A percentile compares a stretch with the other conserved stretches of the same genome.
phyloP scores from a whole-genome alignment of 2,888 invertebrate species.

The Bellardia pandia region DNA sequence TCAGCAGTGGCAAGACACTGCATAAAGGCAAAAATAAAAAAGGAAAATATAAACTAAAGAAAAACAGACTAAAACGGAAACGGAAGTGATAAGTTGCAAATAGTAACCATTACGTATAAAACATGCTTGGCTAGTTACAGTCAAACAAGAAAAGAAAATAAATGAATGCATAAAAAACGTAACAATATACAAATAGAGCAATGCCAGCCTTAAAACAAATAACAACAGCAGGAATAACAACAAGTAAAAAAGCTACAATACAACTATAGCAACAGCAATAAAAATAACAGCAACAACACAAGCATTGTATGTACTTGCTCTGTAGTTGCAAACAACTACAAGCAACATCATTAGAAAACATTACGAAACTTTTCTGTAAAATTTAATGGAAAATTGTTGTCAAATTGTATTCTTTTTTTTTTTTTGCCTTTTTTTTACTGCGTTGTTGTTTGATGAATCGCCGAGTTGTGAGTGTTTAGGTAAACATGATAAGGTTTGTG shows the following conservation, averaged over 20 bases:
- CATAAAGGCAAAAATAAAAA: background rate
- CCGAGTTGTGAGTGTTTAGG: too few species aligned
- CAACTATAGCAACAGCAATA: slow-evolving; percentile 8
- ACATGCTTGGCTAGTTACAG: slow-evolving; percentile 39
- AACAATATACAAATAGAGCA: background rate
- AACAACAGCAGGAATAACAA: slow-evolving; percentile 12
- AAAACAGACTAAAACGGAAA: slow-evolving; percentile 27
- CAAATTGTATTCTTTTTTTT: background rate
- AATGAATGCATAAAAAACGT: background rate
- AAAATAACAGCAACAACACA: slow-evolving; percentile 13
- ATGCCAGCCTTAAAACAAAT: slow-evolving; percentile 24
- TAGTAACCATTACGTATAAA: slow-evolving; percentile 48
- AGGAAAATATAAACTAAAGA: background rate
- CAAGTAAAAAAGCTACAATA: slow-evolving; percentile 3
- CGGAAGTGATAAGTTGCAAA: slow-evolving; percentile 67
- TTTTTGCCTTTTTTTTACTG: background rate
- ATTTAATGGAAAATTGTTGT: slow-evolving; percentile 62
- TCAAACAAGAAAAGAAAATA: background rate
- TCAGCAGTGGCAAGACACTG: background rate
- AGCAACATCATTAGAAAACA: slow-evolving; percentile 29
- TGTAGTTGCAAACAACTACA: slow-evolving; percentile 24
- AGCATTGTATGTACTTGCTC: background rate
- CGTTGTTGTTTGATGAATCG: background rate
- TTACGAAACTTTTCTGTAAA: slow-evolving; percentile 42
- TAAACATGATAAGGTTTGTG: too few species aligned